phyloP scores from a whole-genome alignment of 2,113 vertebrate genomes.

The Phalacrocorax aristotelis region DNA sequence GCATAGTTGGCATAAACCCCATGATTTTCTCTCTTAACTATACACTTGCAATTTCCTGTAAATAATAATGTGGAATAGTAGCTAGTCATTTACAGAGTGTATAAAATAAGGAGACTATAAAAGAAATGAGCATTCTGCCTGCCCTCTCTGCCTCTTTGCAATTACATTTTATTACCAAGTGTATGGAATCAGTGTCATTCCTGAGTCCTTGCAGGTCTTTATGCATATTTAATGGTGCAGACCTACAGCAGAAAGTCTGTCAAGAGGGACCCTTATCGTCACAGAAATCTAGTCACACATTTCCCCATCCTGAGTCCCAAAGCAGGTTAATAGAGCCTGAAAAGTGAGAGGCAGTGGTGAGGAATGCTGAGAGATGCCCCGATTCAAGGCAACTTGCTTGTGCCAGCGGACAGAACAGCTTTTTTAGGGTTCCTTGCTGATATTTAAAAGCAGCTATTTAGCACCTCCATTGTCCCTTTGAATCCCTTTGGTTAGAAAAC shows the following conservation, averaged over 20 bases:
- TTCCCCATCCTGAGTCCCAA: not conserved
- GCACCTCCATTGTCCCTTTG: not conserved
- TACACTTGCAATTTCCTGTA: not conserved
- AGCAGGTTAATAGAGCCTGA: not conserved
- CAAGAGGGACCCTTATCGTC: not conserved
- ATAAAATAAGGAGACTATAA: not conserved
- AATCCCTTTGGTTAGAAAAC: not conserved
- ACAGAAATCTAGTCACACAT: not conserved
- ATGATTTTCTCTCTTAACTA: not conserved
- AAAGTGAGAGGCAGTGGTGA: not conserved
- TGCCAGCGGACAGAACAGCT: not conserved
- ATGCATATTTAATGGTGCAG: not conserved
- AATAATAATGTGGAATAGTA: not conserved
- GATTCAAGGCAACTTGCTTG: not conserved
- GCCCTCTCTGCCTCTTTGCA: not conserved
- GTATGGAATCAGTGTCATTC: not conserved
- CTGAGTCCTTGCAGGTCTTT: not conserved
- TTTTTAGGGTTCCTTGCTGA: not conserved
- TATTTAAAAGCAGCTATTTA: not conserved
- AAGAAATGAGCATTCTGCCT: not conserved
- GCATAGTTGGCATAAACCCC: not conserved
- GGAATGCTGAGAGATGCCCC: not conserved
- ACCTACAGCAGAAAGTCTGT: not conserved
- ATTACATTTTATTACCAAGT: not conserved
- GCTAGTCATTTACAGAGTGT: not conserved